Evolutionary conservation across 2,888 invertebrate species (phyloP), one percentile per base, ranked within the genome.

Genomic region (Balanococcus diminutus): DNA sequence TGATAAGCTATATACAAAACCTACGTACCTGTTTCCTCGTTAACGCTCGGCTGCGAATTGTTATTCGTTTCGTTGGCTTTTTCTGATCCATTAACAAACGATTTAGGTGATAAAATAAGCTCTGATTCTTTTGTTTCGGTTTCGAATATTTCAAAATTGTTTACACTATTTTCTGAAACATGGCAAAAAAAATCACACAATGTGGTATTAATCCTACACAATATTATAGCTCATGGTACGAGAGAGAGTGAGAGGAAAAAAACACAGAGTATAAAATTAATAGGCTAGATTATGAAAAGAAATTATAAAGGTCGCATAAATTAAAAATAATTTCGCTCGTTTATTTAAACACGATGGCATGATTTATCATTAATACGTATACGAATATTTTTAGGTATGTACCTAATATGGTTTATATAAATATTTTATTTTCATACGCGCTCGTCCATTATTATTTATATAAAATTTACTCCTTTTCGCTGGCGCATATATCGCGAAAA

Each of bases 71-170:
- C 84, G 39, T 19, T 75, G 67, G 75, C 25, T 39, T 75, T 39
- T 72, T 84, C 84, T 42, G 84, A 72, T 42, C 72, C 84, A 42
- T 75, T 75, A 84, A 72, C 67, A 14, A 83, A 61, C 16, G 83
- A 67, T 83, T 83, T 83, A 67, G 84, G 84, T 32, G 84, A 84
- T 84, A 42, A 84, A 75, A 84, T 84, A 84, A 84, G 84, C 84
- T 84, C 84, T 46, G 84, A 39, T 84, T 84, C 84, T 84, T 84
- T 84, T 75, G 72, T 42, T 42, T 84, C 72, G 84, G 16, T 84
- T 72, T 84, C 75, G 42, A 84, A 84, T 75, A 84, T 36, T 32
- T 84, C 84, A 67, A 84, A 84, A 75, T 75, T 84, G 72, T 84
- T 84, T 75, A 84, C 84, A 84, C 72, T 84, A 75, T 84, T 84